A percentile compares a stretch with the other conserved stretches of the same genome.
Conservation (phyloP, 2,113 vertebrate species). For the Acinonyx jubatus region DNA sequence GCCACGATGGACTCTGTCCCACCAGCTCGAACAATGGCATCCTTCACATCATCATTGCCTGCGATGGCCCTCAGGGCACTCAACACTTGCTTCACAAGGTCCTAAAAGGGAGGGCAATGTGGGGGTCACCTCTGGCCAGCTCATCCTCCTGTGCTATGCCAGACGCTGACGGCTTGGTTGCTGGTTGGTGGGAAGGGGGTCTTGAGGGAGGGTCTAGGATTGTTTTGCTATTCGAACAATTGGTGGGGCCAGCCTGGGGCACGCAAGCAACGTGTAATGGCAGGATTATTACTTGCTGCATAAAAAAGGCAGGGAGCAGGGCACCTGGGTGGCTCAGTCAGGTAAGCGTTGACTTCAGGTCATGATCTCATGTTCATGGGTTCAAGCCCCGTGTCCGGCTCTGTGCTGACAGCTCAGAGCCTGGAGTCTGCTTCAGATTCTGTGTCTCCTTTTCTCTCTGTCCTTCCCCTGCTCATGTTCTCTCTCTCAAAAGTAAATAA, state of each 20-base stretch:
- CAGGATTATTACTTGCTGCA: background rate
- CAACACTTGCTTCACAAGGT: conserved; percentile 93
- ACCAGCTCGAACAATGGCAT: conserved; percentile 89
- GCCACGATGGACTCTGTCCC: conserved; percentile 92
- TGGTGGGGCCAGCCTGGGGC: background rate
- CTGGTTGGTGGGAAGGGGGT: background rate
- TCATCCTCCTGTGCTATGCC: background rate
- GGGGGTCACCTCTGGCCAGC: background rate
- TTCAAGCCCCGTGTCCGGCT: too few relatives aligned
- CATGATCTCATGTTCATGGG: too few relatives aligned
- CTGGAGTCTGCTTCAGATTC: too few relatives aligned
- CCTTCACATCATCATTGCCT: conserved; percentile 96
- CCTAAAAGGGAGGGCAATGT: conserved; percentile 81
- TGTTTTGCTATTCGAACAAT: background rate
- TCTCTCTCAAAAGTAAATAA: too few relatives aligned
- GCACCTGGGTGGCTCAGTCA: too few relatives aligned
- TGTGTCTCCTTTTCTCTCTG: too few relatives aligned
- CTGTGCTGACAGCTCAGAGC: too few relatives aligned
- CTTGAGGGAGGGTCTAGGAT: background rate
- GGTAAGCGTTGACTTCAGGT: too few relatives aligned
- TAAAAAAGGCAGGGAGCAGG: background rate
- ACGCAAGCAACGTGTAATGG: fast-evolving
- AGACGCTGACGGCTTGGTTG: background rate
- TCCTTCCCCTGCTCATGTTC: too few relatives aligned
- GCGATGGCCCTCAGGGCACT: conserved; percentile 91